Base-by-base conservation (phyloP, 2,888 invertebrate species). In the Rosalia funebris region DNA sequence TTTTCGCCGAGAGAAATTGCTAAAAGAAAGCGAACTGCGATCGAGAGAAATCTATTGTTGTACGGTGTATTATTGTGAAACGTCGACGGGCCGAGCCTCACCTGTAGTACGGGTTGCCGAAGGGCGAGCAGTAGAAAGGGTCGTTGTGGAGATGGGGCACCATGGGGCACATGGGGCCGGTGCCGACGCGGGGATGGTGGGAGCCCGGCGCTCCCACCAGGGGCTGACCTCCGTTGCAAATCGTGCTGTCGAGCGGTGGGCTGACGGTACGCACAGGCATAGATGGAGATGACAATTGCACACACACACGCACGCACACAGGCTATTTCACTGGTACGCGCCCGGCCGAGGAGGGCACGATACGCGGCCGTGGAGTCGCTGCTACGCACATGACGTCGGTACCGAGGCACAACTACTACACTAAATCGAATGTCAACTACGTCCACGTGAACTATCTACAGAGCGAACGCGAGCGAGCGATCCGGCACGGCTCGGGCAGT, bases 61-160 rank as follows among this genome's bases (percentile, higher is more conserved):
- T n/a, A n/a, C n/a, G n/a, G n/a, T n/a, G n/a, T n/a, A n/a, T n/a
- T n/a, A n/a, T n/a, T n/a, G n/a, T n/a, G n/a, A n/a, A n/a, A n/a
- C n/a, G n/a, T n/a, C n/a, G n/a, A n/a, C n/a, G n/a, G n/a, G n/a
- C n/a, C 3, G 25, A 3, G 25, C 48, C 74, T 82, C 80, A 86
- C 86, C 86, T 86, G 82, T 84, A 85, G 74, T 86, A 86, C 11
- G 84, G 84, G 55, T 83, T 83, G 54, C 85, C 85, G 66, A 86
- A 86, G 1, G 86, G 86, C 42, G 86, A 84, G 69, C 85, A 86
- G 78, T 86, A 86, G 77, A 86, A 86, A 0, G 85, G 85, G 70
- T 86, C 86, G 69, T 82, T 81, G 75, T 84, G 83, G 72, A 84
- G 79, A 67, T 83, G 84, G 25, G 71, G 71, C 46, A 70, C 62